Conservation (phyloP, 2,888 invertebrate genomes). For the Hyles lineata region DNA sequence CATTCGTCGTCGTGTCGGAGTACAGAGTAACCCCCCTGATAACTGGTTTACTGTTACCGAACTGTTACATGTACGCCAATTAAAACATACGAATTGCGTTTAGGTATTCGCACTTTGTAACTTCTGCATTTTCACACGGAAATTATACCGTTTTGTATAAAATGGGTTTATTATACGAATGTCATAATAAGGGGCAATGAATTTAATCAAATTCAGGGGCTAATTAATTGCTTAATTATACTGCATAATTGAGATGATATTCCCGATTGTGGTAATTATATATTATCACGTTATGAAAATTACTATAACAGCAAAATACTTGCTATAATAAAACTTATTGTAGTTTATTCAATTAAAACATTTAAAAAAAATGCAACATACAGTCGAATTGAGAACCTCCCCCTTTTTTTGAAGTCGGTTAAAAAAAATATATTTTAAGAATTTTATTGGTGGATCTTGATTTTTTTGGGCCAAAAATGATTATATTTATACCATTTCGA, state of each 20-base stretch:
- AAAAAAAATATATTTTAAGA: no score
- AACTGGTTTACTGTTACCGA: neutral
- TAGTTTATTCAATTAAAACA: no score
- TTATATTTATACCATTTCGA: no score
- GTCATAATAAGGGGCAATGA: neutral
- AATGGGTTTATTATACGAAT: conserved; percentile 9
- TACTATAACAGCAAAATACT: neutral
- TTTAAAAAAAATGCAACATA: no score
- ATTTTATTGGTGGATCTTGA: no score
- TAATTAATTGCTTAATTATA: neutral
- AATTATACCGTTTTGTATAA: conserved; percentile 18
- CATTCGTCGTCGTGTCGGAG: no score
- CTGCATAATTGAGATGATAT: neutral
- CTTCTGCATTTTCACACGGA: conserved; percentile 20
- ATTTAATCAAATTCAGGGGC: neutral
- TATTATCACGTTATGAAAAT: neutral
- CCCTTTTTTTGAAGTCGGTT: no score
- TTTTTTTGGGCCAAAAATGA: no score
- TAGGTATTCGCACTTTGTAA: conserved; percentile 15
- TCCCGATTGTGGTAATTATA: neutral
- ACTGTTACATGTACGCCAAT: conserved; percentile 17
- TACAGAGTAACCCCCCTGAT: no score
- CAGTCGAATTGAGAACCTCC: no score
- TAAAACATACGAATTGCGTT: conserved; percentile 3
- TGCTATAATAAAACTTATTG: no score